A percentile compares a stretch with the other conserved stretches of the same genome.
These are phyloP conservation scores for Drosophila insularis DNA, from an alignment of 1,140 invertebrate species.

Conservation along the genomic window DNA sequence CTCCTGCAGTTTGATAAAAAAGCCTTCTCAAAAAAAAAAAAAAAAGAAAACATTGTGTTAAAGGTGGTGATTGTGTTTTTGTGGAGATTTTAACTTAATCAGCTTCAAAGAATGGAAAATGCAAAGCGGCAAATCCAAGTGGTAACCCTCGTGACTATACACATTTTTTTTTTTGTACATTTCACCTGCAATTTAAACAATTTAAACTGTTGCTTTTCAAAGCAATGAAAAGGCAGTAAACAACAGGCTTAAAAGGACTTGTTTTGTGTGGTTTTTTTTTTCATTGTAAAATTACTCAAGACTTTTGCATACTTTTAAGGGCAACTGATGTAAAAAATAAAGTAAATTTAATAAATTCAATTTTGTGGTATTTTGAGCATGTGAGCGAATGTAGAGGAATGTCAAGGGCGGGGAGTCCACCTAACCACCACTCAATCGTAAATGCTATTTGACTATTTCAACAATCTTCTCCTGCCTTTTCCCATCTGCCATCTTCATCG, in stretches of 20 bases:
- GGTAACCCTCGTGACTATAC: background rate
- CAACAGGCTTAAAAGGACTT: background rate
- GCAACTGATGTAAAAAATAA: background rate
- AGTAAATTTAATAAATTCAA: background rate
- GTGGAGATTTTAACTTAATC: too few relatives aligned
- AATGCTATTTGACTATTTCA: slow-evolving; percentile 11
- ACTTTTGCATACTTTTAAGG: background rate
- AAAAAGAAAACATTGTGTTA: too few relatives aligned
- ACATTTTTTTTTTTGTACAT: too few relatives aligned
- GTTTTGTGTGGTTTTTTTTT: too few relatives aligned
- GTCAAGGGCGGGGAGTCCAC: background rate
- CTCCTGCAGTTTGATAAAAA: too few relatives aligned
- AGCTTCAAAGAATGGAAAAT: too few relatives aligned
- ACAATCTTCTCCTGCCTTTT: background rate
- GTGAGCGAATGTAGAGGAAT: slow-evolving; percentile 1
- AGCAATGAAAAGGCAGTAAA: background rate
- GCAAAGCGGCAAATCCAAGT: background rate
- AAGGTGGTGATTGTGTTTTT: too few relatives aligned
- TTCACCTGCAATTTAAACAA: background rate
- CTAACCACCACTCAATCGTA: background rate
- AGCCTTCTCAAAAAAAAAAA: too few relatives aligned
- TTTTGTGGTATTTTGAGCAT: slow-evolving; percentile 7
- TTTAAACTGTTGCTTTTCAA: slow-evolving; percentile 5
- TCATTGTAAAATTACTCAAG: background rate
- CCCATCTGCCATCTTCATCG: background rate